Conservation (phyloP, 2,888 invertebrate genomes). For the Dicyrtoma fusca region DNA sequence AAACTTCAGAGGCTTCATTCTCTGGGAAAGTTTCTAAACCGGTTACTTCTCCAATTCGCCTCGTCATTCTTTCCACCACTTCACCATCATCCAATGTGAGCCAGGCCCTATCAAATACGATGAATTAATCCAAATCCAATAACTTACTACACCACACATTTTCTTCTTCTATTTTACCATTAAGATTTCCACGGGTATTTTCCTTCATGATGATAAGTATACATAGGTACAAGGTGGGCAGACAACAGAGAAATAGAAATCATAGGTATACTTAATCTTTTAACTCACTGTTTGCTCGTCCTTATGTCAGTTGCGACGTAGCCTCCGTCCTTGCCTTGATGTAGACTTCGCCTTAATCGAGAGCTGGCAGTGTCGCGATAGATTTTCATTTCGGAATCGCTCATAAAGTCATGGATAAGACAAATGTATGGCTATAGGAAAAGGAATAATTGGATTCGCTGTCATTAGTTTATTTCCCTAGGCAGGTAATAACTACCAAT, state of each 20-base stretch:
- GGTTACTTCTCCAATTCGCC: constrained; percentile 52
- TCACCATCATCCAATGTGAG: constrained; percentile 55
- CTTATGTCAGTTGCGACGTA: constrained; percentile 57
- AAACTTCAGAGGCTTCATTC: constrained; percentile 56
- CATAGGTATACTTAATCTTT: no score
- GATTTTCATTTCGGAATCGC: constrained; percentile 51
- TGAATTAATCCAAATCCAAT: neutral
- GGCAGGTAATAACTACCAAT: no score
- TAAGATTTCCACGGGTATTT: neutral
- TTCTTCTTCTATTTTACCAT: no score
- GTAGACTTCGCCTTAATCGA: constrained; percentile 54
- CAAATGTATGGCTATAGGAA: constrained; percentile 54
- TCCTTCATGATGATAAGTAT: neutral
- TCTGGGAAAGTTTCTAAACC: constrained; percentile 52
- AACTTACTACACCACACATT: no score
- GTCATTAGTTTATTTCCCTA: no score
- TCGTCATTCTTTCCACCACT: constrained; percentile 45
- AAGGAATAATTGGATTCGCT: neutral
- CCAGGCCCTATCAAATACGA: constrained; percentile 57
- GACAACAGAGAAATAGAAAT: no score
- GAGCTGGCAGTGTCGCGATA: constrained; percentile 54
- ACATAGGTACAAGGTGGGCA: neutral
- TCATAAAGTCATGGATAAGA: constrained; percentile 57
- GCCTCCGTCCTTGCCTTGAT: constrained; percentile 55
- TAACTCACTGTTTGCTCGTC: constrained; percentile 57